Evolutionary conservation across 2,888 invertebrate genomes (phyloP).

Genomic region (Apomyelois bistriatella): DNA sequence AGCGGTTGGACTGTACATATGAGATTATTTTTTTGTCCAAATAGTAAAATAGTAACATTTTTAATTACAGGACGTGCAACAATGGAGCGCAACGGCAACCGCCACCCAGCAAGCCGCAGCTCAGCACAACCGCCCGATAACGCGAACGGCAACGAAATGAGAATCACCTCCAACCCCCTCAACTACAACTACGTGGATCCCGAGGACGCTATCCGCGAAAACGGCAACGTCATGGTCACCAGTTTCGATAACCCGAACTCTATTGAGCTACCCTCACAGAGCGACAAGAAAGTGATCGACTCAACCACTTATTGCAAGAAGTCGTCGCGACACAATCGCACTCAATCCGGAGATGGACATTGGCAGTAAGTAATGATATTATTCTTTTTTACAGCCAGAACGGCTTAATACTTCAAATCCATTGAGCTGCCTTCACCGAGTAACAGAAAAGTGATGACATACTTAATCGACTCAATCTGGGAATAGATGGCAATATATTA

Average conservation of each 20-base stretch:
- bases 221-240: slow-evolving; percentile 79
- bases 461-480: too few relatives aligned
- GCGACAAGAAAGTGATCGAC: slow-evolving; percentile 75
- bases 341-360: slow-evolving; percentile 64
- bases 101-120: slow-evolving; percentile 63
- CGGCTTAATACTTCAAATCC: too few relatives aligned
- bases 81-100: slow-evolving; percentile 77
- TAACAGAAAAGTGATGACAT: too few relatives aligned
- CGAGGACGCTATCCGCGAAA: slow-evolving; percentile 79
- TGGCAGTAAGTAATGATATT: slow-evolving; percentile 71
- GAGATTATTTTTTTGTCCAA: not conserved
- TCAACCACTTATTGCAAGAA: slow-evolving; percentile 87
- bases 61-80: slow-evolving; percentile 77
- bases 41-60: slow-evolving; percentile 10
- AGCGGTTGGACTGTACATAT: not conserved
- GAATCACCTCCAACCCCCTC: slow-evolving; percentile 89
- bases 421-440: too few relatives aligned
- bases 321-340: slow-evolving; percentile 56
- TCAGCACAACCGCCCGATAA: slow-evolving; percentile 53
- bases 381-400: too few relatives aligned
- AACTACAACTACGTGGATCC: slow-evolving; percentile 85
- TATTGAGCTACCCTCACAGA: slow-evolving; percentile 82
- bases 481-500: too few relatives aligned
- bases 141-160: slow-evolving; percentile 79
- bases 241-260: slow-evolving; percentile 88